A percentile compares a stretch with the other conserved stretches of the same genome.
These are phyloP conservation scores for Machimus rusticus DNA, from an alignment of 2,888 invertebrate species.

Conservation along the genomic window DNA sequence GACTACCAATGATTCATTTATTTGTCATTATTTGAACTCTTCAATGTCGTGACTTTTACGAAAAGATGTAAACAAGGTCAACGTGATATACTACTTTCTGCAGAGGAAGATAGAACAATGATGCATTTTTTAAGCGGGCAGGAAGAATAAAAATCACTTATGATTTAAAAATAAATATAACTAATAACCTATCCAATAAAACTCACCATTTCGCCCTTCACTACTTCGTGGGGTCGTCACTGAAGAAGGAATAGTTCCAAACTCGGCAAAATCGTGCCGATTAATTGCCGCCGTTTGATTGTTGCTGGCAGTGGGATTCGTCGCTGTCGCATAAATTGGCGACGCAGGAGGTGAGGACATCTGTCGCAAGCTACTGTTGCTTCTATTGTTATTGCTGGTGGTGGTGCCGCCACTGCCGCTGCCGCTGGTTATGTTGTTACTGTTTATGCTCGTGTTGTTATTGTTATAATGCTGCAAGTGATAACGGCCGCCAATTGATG, in stretches of 20 bases:
- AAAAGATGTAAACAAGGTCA: constrained; percentile 36
- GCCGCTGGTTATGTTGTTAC: constrained; percentile 7
- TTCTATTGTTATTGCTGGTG: constrained; percentile 1
- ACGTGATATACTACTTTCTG: constrained; percentile 6
- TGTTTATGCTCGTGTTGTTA: constrained; percentile 25
- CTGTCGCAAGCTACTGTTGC: neutral
- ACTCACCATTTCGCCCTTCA: constrained; percentile 41
- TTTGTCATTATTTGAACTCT: constrained; percentile 37
- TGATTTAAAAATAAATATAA: neutral
- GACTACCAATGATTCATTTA: constrained; percentile 25
- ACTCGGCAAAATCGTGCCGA: constrained; percentile 1
- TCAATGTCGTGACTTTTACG: constrained; percentile 40
- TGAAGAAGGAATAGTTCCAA: neutral
- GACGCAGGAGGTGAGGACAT: constrained; percentile 22
- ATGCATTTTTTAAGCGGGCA: neutral
- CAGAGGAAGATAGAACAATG: neutral
- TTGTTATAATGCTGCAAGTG: constrained; percentile 31
- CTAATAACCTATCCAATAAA: neutral
- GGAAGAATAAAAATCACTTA: neutral
- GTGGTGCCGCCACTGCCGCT: neutral
- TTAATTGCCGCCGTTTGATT: constrained; percentile 14
- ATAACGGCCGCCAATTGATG: constrained; percentile 26
- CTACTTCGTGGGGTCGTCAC: neutral
- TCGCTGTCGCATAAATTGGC: constrained; percentile 11
- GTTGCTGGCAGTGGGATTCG: neutral